Conservation (phyloP, 2,888 invertebrate genomes). For the Zaprionus bogoriensis region DNA sequence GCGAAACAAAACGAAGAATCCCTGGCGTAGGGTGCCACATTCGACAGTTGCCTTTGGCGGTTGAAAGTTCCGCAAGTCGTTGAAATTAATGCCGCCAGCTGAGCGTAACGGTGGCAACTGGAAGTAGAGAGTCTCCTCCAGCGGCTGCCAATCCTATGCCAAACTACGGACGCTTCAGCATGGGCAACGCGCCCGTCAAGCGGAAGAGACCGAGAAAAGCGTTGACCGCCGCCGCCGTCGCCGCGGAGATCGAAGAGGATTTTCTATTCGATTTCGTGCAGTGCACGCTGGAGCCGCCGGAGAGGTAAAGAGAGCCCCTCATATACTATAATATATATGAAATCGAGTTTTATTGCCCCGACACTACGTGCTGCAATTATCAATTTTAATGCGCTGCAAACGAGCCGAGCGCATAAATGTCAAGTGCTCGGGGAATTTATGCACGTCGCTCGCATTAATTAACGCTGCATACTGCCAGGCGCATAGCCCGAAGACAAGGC, state of each 20-base stretch:
- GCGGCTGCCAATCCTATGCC: slow-evolving; percentile 19
- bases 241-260: slow-evolving; percentile 50
- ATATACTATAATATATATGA: neutral
- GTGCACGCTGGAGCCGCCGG: slow-evolving; percentile 70
- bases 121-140: neutral
- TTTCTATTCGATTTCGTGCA: slow-evolving; percentile 78
- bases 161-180: slow-evolving; percentile 28
- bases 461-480: slow-evolving; percentile 56
- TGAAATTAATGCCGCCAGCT: slow-evolving; percentile 23
- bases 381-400: slow-evolving; percentile 58
- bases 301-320: slow-evolving; percentile 60
- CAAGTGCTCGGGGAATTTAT: slow-evolving; percentile 64
- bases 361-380: slow-evolving; percentile 69
- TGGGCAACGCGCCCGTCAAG: slow-evolving; percentile 14
- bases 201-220: slow-evolving; percentile 30
- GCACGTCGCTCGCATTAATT: slow-evolving; percentile 74
- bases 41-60: slow-evolving; percentile 57
- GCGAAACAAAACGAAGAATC: slow-evolving; percentile 56
- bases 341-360: slow-evolving; percentile 40
- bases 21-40: slow-evolving; percentile 54
- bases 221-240: slow-evolving; percentile 7
- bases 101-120: too few relatives aligned
- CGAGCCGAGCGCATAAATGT: slow-evolving; percentile 62
- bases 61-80: slow-evolving; percentile 60
- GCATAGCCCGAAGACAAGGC: neutral